Evolutionary conservation across 2,888 invertebrate genomes (phyloP), one percentile per base, ranked within the genome.

Genomic region (Lasioglossum malachurum): DNA sequence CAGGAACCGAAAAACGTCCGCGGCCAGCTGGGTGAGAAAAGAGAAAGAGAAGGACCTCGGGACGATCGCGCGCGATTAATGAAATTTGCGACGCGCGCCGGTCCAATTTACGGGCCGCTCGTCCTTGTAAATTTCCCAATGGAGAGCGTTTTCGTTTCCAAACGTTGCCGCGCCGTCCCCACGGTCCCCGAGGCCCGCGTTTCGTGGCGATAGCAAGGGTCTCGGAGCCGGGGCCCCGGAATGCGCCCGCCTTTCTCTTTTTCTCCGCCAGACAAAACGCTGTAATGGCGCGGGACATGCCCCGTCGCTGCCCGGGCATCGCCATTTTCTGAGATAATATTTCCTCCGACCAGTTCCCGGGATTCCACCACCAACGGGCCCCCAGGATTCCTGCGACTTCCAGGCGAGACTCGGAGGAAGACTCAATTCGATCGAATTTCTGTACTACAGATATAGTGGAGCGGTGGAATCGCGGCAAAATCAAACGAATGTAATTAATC

Each of bases 91-190:
- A 73, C 81, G 41, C 86, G 76, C 78, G 81, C 64, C 49, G 73
- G 64, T 69, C 44, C 81, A 76, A 85, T 89, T 89, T 89, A 89
- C 83, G 86, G 60, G 76, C 78, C 75, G 35, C 60, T 76, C 53
- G 82, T 79, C 71, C 81, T 78, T 86, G 86, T 89, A 89, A 89
- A 87, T 89, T 85, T 83, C 75, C 80, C 80, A 49, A 75, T 75
- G 82, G 79, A 53, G 53, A 72, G 72, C 83, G 83, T 75, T 71
- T 75, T 35, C 79, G 78, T 78, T 82, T 46, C 83, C 74, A 77
- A 89, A 86, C 76, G 71, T 67, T n/a, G 49, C 27, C 53, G 44
- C 77, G 76, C n/a, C 69, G 75, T 27, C 49, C 49, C n/a, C 57
- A 57, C n/a, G 31, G 64, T 19, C 1, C 23, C 49, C 57, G 53